Evolutionary conservation across 2,888 invertebrate genomes (phyloP), one percentile per base, ranked within the genome.

Genomic region (Tipula vernalis): DNA sequence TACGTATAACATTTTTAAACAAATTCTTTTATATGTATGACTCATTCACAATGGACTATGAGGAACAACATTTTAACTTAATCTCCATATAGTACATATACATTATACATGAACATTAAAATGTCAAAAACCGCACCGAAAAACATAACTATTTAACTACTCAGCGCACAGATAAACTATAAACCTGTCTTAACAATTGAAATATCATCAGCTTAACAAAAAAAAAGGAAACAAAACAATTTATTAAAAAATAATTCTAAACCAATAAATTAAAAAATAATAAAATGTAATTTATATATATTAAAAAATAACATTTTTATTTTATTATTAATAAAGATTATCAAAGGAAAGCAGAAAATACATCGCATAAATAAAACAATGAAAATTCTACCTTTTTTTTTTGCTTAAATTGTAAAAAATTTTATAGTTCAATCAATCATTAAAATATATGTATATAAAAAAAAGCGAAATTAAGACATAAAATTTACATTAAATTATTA

Each of bases 201-300:
- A 71, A 71, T 28, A 71, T 71, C 71, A 71, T 71, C 71, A 28
- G 71, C 71, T 28, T 71, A 71, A 71, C 71, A 28, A 10, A 71
- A 71, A 28, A 71, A 18, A 28, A 71, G 1, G 28, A 28, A 28
- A 28, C 28, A 71, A 71, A 51, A 51, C 51, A 51, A 71, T 71
- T 71, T 71, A 71, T 71, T 71, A 71, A 71, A 71, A 71, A 28
- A 71, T 71, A 71, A 71, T 71, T 71, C 71, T 71, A 71, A 71
- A 71, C 71, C 71, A 71, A 71, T 71, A 71, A 71, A 71, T 71
- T 71, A 71, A 71, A 71, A 71, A 71, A 71, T 71, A 71, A 71
- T 71, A 71, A 71, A 71, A 71, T 71, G 28, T 71, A 71, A 71
- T 71, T 71, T 71, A 71, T 71, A 28, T 71, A 71, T 28, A 71